Conservation (phyloP, 1,140 invertebrate genomes). For the Lepidurus couesii region DNA sequence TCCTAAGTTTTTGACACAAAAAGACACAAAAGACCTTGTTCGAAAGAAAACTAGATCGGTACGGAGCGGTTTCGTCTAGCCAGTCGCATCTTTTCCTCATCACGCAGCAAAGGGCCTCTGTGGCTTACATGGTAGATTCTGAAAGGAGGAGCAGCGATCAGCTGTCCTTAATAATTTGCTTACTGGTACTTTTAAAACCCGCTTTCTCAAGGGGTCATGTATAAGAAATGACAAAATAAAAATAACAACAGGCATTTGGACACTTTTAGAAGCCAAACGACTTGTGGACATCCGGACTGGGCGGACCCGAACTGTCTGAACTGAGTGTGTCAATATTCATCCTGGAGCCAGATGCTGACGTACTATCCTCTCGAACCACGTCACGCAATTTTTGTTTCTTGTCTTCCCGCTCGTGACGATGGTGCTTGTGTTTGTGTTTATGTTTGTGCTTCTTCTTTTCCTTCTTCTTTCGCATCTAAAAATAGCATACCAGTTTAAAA, state of each 20-base stretch:
- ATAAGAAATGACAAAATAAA: not conserved
- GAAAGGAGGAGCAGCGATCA: not conserved
- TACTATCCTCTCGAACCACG: slow-evolving; percentile 47
- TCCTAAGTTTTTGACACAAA: no score
- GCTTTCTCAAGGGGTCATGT: not conserved
- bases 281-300: slow-evolving; percentile 34
- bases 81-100: slow-evolving; percentile 2
- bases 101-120: not conserved
- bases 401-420: slow-evolving; percentile 42
- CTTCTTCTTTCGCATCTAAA: slow-evolving; percentile 62
- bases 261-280: slow-evolving; percentile 26
- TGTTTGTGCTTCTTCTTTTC: slow-evolving; percentile 74
- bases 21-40: no score
- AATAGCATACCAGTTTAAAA: not conserved
- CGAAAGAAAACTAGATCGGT: not conserved
- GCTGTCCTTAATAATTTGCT: not conserved
- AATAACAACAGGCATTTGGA: not conserved
- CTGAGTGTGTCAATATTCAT: slow-evolving; percentile 57
- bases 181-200: not conserved
- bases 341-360: slow-evolving; percentile 42
- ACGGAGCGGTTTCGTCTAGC: not conserved
- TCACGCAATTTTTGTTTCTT: slow-evolving; percentile 44
- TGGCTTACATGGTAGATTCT: not conserved
- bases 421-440: slow-evolving; percentile 43
- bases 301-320: slow-evolving; percentile 52